Conservation (phyloP, 2,888 invertebrate species). For the Tribolium freemani region DNA sequence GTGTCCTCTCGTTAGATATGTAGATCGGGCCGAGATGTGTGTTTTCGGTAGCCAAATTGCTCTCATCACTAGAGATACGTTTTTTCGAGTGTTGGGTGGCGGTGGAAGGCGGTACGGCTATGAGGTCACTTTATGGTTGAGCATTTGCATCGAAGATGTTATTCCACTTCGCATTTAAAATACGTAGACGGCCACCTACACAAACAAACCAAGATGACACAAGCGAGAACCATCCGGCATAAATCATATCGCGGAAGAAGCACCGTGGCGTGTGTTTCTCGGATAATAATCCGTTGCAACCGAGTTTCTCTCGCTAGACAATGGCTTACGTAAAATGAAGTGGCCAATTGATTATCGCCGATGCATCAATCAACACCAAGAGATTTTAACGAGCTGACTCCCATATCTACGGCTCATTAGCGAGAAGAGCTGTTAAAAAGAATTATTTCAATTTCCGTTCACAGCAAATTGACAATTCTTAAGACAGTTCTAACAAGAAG, state of each 20-base stretch:
- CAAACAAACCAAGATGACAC: slow-evolving; percentile 38
- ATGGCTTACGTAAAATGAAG: slow-evolving; percentile 36
- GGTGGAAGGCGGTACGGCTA: background rate
- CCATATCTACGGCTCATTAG: background rate
- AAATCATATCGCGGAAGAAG: slow-evolving; percentile 46
- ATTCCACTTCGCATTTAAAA: slow-evolving; percentile 16
- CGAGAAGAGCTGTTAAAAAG: background rate
- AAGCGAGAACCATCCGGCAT: slow-evolving; percentile 43
- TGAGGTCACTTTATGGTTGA: slow-evolving; percentile 13
- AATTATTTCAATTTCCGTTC: background rate
- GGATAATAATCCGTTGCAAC: slow-evolving; percentile 37
- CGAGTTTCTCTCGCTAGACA: slow-evolving; percentile 38
- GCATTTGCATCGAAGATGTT: slow-evolving; percentile 29
- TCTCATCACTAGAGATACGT: background rate
- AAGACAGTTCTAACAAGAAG: background rate
- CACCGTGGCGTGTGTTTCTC: slow-evolving; percentile 30
- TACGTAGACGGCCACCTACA: slow-evolving; percentile 29
- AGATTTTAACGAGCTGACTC: slow-evolving; percentile 14
- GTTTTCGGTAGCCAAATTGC: slow-evolving; percentile 54
- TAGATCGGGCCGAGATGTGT: slow-evolving; percentile 36
- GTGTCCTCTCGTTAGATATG: slow-evolving; percentile 54
- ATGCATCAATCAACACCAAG: slow-evolving; percentile 31
- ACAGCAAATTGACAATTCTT: background rate
- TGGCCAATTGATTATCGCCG: slow-evolving; percentile 39
- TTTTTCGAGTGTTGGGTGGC: no score